Base-by-base conservation (phyloP, 2,113 vertebrate species). In the Gallinago media region DNA sequence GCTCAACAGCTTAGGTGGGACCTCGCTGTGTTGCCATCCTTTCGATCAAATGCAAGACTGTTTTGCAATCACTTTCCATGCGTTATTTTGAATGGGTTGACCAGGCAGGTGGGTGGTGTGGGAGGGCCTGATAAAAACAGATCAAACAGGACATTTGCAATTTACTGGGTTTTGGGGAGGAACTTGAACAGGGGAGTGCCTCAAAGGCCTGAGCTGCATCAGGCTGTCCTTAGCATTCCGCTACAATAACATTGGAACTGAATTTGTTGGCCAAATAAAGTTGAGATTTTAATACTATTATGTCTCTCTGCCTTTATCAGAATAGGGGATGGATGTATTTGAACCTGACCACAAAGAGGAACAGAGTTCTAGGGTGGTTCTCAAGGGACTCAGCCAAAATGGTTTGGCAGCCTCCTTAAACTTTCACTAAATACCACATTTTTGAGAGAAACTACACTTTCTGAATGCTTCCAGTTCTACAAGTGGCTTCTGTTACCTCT, bases 201-300 rank as follows among this genome's bases (percentile, higher is more conserved):
- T 47, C 31, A 63, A 42, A 54, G 46, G 70, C 86, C 72, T 83
- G 91, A 95, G 79, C 82, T 12, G 29, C 62, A 20, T 91, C 94
- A 66, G 76, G 82, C 66, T 73, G 68, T 94, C 97, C 94, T 94
- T 97, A 98, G 98, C 99, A 98, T 99, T 99, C 99, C 97, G 96
- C 98, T 98, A 98, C 97, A 97, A 94, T 97, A 96, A 98, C 98
- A 97, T 98, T 97, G 96, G 98, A 98, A 98, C 98, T 96, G 97
- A 94, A 98, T 98, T 98, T 98, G 98, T 99, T 99, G 99, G 99
- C 98, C 98, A 99, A 99, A 99, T 99, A 99, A 99, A 99, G 92
- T 97, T 98, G 97, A 98, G 97, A 98, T 98, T 98, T 97, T 98
- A 98, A 97, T 97, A 97, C 92, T 97, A 94, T 8, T 21, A 2